Evolutionary conservation across 1,140 invertebrate genomes (phyloP), one percentile per base, ranked within the genome.

Genomic region (Galleria mellonella): DNA sequence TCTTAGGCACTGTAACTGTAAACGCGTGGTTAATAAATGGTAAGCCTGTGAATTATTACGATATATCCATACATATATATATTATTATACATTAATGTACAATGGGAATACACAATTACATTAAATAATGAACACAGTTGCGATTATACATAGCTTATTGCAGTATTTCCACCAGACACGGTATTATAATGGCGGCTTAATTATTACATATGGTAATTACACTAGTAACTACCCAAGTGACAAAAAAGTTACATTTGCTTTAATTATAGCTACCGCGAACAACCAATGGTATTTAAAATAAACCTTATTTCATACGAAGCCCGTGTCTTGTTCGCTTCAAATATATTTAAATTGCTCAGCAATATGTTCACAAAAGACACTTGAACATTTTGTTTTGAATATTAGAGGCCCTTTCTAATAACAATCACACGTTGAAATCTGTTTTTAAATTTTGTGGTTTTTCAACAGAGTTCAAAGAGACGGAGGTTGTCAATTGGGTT

Each of bases 41-140:
- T 3, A 23, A 2, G 17, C 6, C 17, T 23, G 17, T 23, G 2
- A 23, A 23, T 23, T 23, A 23, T 23, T 2, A 23, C 17, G 2
- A 23, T 6, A 23, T 23, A 23, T 23, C 2, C 6, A 23, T 23
- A 23, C 6, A 6, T 3, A 23, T 23, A 23, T 23, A 23, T 23
- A 23, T 23, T 17, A 47, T 56, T 14, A 62, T 60, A 70, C 63
- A 68, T 44, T 23, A 72, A 63, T 72, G 55, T 68, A 72, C 68
- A 72, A 46, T 45, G 47, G 13, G 37, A 48, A 43, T 55, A 63
- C 33, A 51, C 29, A 57, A 51, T 55, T 35, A 46, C 35, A 55
- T 63, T 66, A 69, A 61, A 62, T 65, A 67, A 70, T 72, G 69
- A 72, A 72, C 69, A 72, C 69, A 72, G 63, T 72, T 40, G 62